Evolutionary conservation across 2,888 invertebrate species (phyloP), one percentile per base, ranked within the genome.

Genomic region (Agrenia bidenticulata): DNA sequence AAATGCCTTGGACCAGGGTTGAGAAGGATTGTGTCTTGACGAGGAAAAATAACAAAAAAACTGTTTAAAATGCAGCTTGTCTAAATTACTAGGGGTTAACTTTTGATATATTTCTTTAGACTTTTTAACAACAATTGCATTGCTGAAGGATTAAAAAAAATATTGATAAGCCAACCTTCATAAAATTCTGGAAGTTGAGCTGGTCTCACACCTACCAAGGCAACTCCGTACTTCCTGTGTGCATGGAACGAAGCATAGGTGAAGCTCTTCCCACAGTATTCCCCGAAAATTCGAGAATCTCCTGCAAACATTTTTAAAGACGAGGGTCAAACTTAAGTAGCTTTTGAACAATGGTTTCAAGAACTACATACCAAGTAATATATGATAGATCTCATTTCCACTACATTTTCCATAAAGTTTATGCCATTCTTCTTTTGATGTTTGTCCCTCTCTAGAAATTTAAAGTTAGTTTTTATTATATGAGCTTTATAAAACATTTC

Each of bases 201-300:
- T 49, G 94, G 92, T 63, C 96, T 87, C 17, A 98, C 94, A n/a
- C 95, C 98, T 2, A 98, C 94, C 77, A 98, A 63, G 53, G 71
- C 67, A 7, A 73, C 73, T 11, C 73, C 73, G 51, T 66, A 74
- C 92, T 96, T 96, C 82, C 97, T 87, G 82, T 98, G 98, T 57
- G 97, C 96, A 83, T 98, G 97, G 81, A 98, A 98, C 79, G 95
- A 95, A 74, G 98, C 97, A 80, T 95, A 98, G n/a, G 96, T 97
- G 82, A 98, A 98, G 81, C 95, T 95, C 82, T 98, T 97, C 61
- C 97, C 97, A 80, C 95, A 93, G 81, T 96, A 98, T 82, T 98
- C 97, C 23, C 95, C 95, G 79, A 98, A 98, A 83, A 98, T 98
- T 73, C 94, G 86, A 78, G 94, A 94, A 79, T 96, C 94, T 19